Percentiles rank a stretch among this genome's conserved stretches.
Conservation (phyloP, 2,888 invertebrate species). For the Steromphala cineraria region DNA sequence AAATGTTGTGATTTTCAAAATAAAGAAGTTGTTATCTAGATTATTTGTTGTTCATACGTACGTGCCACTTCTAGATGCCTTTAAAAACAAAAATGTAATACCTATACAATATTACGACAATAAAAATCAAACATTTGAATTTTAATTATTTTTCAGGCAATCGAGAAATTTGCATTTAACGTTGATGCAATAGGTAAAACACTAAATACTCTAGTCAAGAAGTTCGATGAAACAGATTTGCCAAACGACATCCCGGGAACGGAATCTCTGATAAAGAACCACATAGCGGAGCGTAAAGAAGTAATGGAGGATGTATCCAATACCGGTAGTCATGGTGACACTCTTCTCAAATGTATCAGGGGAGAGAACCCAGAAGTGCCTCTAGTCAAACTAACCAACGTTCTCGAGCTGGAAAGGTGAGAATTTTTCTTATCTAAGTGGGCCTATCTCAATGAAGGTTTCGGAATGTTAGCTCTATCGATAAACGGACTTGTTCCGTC, state of each 20-base stretch:
- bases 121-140: no score
- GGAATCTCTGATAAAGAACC: constrained; percentile 88
- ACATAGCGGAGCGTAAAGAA: constrained; percentile 61
- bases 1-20: no score
- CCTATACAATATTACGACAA: no score
- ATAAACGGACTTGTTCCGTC: no score
- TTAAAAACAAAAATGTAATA: no score
- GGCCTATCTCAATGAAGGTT: no score
- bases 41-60: no score
- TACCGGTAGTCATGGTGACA: constrained; percentile 92
- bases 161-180: constrained; percentile 94
- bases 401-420: constrained; percentile 93
- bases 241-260: constrained; percentile 95
- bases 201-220: constrained; percentile 90
- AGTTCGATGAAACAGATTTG: constrained; percentile 92
- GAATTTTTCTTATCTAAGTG: constrained; percentile 28
- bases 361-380: constrained; percentile 60
- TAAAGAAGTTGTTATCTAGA: no score
- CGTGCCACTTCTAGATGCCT: no score
- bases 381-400: constrained; percentile 80
- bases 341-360: constrained; percentile 82
- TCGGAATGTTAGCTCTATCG: no score
- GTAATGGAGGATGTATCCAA: constrained; percentile 87
- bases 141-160: constrained; percentile 80
- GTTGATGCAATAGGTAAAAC: constrained; percentile 92